Evolutionary conservation across 2,113 vertebrate genomes (phyloP).

Genomic region (Centrocercus urophasianus): DNA sequence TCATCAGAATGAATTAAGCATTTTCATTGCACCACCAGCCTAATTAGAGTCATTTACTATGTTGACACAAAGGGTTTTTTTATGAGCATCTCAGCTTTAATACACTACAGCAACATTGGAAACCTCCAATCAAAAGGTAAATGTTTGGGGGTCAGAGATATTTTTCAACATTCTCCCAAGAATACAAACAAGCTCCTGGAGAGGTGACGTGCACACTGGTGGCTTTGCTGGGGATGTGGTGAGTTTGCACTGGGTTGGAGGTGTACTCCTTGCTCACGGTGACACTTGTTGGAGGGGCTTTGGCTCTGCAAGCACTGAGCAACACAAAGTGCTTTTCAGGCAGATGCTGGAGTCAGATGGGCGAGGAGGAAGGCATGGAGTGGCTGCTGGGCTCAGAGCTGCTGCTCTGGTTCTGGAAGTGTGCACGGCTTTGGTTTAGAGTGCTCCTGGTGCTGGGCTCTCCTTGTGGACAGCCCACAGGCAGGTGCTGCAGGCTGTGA

Average conservation of each 20-base stretch:
- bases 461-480: rapidly evolving
- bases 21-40: constrained; percentile 76
- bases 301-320: rapidly evolving
- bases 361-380: rapidly evolving
- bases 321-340: not conserved
- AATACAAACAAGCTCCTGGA: constrained; percentile 61
- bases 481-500: not conserved
- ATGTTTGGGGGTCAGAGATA: constrained; percentile 71
- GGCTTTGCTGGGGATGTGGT: not conserved
- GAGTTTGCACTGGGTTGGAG: not conserved
- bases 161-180: constrained; percentile 71
- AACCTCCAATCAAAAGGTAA: constrained; percentile 76
- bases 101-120: constrained; percentile 72
- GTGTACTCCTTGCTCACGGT: not conserved
- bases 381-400: rapidly evolving
- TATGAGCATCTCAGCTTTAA: constrained; percentile 76
- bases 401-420: no score
- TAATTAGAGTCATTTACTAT: constrained; percentile 80
- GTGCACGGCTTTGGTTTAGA: rapidly evolving
- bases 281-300: not conserved
- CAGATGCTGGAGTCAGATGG: not conserved
- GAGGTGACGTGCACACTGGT: not conserved
- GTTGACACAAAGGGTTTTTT: constrained; percentile 77
- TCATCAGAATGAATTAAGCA: constrained; percentile 79
- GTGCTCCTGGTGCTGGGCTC: not conserved